Evolutionary conservation across 2,888 invertebrate genomes (phyloP), one percentile per base, ranked within the genome.

Genomic region (Lamproptera curius): DNA sequence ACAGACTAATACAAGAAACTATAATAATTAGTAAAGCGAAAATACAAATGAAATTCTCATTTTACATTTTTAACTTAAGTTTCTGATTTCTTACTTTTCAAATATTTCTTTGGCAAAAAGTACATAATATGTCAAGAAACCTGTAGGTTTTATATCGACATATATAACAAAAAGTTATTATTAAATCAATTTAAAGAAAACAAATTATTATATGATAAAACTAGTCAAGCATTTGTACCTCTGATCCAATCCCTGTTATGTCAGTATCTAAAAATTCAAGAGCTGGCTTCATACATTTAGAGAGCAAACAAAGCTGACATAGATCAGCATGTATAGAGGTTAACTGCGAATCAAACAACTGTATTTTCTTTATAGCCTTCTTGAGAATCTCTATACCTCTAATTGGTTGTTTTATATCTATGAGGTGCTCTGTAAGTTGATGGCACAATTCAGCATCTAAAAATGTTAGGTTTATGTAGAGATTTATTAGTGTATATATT

Each of bases 321-420:
- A 98, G 89, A 81, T 97, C 97, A 11, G 97, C 95, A 83, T 99
- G 98, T 57, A 98, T 93, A 1, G 97, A 95, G 20, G 98, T 98
- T 54, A 98, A 85, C 76, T 98, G 97, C 10, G 95, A 93, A 62
- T 96, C 95, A 78, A 92, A 93, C 14, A 95, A 80, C 70, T 96
- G 95, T 59, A 97, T 93, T 79, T 97, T 97, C 57, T 93, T 91
- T 56, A 98, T 96, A 11, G 97, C 97, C 69, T 92, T 92, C 55
- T 91, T 91, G 43, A 98, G 73, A 43, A 97, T 88, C 68, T 92
- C 91, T 50, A 98, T 96, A 13, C 97, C 98, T 68, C 93, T 90
- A 58, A 96, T 90, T 14, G 96, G 92, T 73, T 94, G 92, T 67
- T 93, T 92, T 38, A 92, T 88, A 62, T 95, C 94, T 8, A 95